These are phyloP conservation scores for Perdita meconis DNA, from an alignment of 2,888 invertebrate genomes.

Conservation along the genomic window DNA sequence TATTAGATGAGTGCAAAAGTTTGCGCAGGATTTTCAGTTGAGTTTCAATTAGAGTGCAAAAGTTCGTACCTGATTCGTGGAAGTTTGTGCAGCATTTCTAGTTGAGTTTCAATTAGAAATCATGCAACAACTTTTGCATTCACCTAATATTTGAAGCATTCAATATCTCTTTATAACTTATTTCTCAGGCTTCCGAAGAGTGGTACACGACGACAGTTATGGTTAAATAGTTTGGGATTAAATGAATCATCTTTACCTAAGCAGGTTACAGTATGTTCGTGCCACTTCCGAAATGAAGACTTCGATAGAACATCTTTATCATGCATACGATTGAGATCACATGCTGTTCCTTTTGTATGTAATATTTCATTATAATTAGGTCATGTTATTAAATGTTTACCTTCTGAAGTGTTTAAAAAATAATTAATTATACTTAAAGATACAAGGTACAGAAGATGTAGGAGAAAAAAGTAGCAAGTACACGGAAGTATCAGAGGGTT, in stretches of 20 bases:
- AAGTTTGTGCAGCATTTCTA: no score
- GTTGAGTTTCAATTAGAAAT: no score
- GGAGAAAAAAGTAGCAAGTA: not conserved
- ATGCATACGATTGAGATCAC: not conserved
- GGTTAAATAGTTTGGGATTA: not conserved
- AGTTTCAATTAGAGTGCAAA: no score
- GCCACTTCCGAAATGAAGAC: conserved; percentile 1
- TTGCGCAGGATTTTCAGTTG: no score
- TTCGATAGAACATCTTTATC: conserved; percentile 6
- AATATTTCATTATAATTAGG: not conserved
- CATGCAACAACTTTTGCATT: not conserved
- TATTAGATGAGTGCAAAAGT: no score
- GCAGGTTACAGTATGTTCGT: not conserved
- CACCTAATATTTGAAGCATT: no score
- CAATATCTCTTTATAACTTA: not conserved
- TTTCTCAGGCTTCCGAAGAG: conserved; percentile 12
- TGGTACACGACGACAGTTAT: not conserved
- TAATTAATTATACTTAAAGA: not conserved
- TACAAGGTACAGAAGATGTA: not conserved
- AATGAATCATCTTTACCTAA: not conserved
- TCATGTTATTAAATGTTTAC: not conserved
- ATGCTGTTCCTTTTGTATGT: conserved; percentile 17
- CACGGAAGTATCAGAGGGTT: not conserved
- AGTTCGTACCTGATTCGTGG: no score
- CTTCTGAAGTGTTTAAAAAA: not conserved